Percentiles rank a stretch among this genome's conserved stretches.
Evolutionary conservation across 1,140 invertebrate species (phyloP).

Genomic region (Drosophila jambulina): DNA sequence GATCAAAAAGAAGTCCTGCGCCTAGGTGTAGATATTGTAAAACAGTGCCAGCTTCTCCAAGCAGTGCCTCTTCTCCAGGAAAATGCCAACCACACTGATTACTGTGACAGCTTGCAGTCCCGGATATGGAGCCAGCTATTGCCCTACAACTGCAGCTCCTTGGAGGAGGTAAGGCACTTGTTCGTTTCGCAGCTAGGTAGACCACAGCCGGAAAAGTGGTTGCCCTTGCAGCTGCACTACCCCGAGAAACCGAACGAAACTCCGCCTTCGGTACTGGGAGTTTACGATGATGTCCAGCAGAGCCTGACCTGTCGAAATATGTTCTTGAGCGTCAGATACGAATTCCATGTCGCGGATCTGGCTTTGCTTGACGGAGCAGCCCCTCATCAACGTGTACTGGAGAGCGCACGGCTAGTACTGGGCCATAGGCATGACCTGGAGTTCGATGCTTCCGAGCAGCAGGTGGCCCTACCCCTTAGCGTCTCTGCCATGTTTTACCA

Average conservation of each 20-base stretch:
- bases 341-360: conserved; percentile 59
- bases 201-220: conserved; percentile 64
- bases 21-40: conserved; percentile 61
- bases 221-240: conserved; percentile 52
- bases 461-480: conserved; percentile 60
- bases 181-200: conserved; percentile 70
- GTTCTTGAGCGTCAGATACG: conserved; percentile 68
- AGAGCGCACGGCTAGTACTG: conserved; percentile 55
- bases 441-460: conserved; percentile 63
- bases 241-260: conserved; percentile 18
- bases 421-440: conserved; percentile 74
- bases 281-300: conserved; percentile 43
- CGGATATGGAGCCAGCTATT: conserved; percentile 59
- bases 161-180: conserved; percentile 39
- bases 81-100: conserved; percentile 62
- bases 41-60: conserved; percentile 59
- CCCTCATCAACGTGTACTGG: conserved; percentile 60
- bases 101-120: conserved; percentile 62
- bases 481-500: conserved; percentile 72
- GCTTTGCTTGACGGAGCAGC: conserved; percentile 29
- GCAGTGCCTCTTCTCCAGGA: conserved; percentile 16
- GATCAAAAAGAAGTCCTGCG: conserved; percentile 22
- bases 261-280: conserved; percentile 43
- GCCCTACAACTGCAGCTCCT: conserved; percentile 27
- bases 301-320: conserved; percentile 76